phyloP scores from a whole-genome alignment of 2,888 invertebrate species.

The Orthonychiurus folsomi region DNA sequence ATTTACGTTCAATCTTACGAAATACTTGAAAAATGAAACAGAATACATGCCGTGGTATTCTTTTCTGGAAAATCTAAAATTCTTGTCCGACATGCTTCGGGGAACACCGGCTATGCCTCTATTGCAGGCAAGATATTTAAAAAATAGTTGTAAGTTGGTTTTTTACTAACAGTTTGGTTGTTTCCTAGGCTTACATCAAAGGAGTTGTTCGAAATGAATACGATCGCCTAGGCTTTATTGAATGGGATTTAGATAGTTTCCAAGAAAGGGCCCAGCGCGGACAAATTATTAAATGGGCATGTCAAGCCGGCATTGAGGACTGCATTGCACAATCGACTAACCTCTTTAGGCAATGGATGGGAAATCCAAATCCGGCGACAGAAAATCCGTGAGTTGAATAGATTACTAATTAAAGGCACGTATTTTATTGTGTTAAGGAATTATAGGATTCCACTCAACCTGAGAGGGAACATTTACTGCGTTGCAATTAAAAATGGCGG shows the following conservation, averaged over 20 bases:
- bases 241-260: conserved; percentile 12
- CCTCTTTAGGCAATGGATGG: conserved; percentile 27
- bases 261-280: conserved; percentile 14
- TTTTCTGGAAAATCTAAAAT: conserved; percentile 58
- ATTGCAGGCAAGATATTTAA: conserved; percentile 51
- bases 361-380: background rate
- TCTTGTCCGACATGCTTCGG: conserved; percentile 70
- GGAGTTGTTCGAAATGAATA: conserved; percentile 17
- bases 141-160: conserved; percentile 55
- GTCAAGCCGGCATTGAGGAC: conserved; percentile 23
- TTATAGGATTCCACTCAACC: conserved; percentile 65
- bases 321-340: conserved; percentile 26
- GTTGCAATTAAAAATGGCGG: conserved; percentile 58
- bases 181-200: conserved; percentile 15
- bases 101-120: conserved; percentile 59
- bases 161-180: conserved; percentile 53
- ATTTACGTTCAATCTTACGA: conserved; percentile 66
- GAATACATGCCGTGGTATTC: conserved; percentile 85
- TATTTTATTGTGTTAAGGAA: no score
- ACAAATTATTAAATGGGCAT: conserved; percentile 25
- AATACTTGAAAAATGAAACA: conserved; percentile 64
- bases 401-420: background rate
- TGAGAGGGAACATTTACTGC: conserved; percentile 64
- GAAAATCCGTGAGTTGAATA: conserved; percentile 37
- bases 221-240: conserved; percentile 16